phyloP scores from a whole-genome alignment of 2,113 vertebrate genomes.

The Addax nasomaculatus region DNA sequence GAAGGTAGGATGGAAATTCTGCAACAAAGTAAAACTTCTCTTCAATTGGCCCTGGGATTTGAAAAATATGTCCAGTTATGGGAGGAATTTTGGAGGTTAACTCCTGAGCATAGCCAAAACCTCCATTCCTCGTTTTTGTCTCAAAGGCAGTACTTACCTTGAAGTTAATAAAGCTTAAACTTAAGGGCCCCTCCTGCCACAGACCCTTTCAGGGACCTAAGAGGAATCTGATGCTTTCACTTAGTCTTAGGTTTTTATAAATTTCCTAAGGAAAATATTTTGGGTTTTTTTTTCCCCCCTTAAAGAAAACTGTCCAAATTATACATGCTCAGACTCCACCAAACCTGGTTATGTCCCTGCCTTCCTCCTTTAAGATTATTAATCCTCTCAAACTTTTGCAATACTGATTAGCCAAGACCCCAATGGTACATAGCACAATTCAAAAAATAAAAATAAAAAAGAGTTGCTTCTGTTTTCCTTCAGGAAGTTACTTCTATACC shows the following conservation, averaged over 20 bases:
- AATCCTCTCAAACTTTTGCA: neutral
- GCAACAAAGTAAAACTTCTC: neutral
- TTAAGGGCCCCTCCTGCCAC: neutral
- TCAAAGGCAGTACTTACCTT: neutral
- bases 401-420: neutral
- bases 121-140: neutral
- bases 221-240: neutral
- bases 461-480: neutral
- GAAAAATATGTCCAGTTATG: neutral
- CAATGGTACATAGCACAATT: neutral
- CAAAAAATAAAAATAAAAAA: neutral
- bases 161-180: neutral
- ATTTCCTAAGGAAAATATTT: neutral
- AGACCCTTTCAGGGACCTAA: neutral
- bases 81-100: neutral
- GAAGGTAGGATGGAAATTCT: neutral
- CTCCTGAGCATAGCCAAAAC: neutral
- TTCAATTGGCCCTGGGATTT: fast-evolving
- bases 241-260: neutral
- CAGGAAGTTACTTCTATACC: neutral
- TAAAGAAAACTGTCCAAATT: neutral
- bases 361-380: neutral
- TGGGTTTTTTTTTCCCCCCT: neutral
- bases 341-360: neutral
- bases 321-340: neutral